phyloP scores from a whole-genome alignment of 2,888 invertebrate species.

The Meloe dianella region DNA sequence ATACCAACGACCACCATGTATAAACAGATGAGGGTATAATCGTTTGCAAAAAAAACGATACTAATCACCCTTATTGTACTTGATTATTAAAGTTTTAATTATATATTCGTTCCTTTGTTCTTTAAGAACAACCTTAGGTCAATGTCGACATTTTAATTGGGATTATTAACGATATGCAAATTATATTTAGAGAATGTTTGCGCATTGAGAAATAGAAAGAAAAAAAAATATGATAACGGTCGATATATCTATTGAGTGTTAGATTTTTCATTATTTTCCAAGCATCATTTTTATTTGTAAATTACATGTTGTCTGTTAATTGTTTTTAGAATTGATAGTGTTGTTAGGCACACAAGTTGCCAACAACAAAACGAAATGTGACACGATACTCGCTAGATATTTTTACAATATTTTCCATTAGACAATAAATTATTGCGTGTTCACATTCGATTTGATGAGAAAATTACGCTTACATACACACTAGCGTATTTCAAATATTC shows the following conservation, averaged over 20 bases:
- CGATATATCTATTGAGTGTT: too few relatives aligned
- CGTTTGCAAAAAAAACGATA: neutral
- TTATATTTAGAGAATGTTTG: too few relatives aligned
- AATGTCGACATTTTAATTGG: too few relatives aligned
- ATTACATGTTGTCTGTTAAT: neutral
- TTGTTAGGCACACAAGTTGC: neutral
- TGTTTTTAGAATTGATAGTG: constrained; percentile 1
- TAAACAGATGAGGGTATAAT: neutral
- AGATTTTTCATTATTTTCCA: too few relatives aligned
- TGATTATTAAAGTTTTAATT: too few relatives aligned
- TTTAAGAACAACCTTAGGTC: neutral
- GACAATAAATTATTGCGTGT: neutral
- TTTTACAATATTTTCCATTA: neutral
- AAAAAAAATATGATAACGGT: too few relatives aligned
- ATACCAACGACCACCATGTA: neutral
- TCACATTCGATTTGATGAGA: neutral
- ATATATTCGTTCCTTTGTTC: neutral
- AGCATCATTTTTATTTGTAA: neutral
- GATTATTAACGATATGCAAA: neutral
- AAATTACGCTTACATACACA: neutral
- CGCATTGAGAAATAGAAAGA: too few relatives aligned
- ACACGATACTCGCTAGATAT: neutral
- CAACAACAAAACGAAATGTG: constrained; percentile 1
- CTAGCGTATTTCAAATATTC: neutral
- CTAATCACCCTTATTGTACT: neutral